Conservation (phyloP, 2,113 vertebrate species). For the Tyrannus savana region DNA sequence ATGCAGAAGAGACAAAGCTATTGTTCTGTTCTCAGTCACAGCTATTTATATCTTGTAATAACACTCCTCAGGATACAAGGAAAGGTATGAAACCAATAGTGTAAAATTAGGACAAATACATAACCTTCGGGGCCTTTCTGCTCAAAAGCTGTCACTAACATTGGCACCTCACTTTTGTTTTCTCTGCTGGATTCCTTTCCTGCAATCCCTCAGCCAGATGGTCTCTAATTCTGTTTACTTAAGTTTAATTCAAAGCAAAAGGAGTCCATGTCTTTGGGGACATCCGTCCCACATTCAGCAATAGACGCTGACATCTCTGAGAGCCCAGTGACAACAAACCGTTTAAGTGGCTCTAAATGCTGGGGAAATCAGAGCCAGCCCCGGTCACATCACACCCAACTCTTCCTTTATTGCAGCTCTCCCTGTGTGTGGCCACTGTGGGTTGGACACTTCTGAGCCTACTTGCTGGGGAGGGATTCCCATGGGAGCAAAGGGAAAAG, state of each 20-base stretch:
- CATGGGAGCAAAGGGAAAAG: not conserved
- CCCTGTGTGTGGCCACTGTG: rapidly evolving
- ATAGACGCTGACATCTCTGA: not conserved
- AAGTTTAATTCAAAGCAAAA: not conserved
- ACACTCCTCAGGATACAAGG: not conserved
- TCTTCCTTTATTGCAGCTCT: not conserved
- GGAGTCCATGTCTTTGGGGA: not conserved
- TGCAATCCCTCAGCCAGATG: not conserved
- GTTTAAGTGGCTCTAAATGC: not conserved
- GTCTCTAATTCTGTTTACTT: not conserved
- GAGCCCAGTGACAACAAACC: not conserved
- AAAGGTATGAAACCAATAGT: not conserved
- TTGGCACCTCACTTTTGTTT: not conserved
- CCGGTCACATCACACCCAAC: not conserved
- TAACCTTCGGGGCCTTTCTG: not conserved
- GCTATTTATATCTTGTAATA: not conserved
- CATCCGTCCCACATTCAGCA: not conserved
- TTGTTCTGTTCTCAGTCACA: not conserved
- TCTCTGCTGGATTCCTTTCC: not conserved
- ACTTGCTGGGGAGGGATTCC: not conserved
- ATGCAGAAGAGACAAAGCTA: not conserved
- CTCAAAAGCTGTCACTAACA: not conserved
- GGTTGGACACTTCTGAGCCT: not conserved
- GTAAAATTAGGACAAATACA: not conserved
- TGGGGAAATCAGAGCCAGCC: not conserved